Evolutionary conservation across 1,140 invertebrate genomes (phyloP).

Genomic region (Apis dorsata): DNA sequence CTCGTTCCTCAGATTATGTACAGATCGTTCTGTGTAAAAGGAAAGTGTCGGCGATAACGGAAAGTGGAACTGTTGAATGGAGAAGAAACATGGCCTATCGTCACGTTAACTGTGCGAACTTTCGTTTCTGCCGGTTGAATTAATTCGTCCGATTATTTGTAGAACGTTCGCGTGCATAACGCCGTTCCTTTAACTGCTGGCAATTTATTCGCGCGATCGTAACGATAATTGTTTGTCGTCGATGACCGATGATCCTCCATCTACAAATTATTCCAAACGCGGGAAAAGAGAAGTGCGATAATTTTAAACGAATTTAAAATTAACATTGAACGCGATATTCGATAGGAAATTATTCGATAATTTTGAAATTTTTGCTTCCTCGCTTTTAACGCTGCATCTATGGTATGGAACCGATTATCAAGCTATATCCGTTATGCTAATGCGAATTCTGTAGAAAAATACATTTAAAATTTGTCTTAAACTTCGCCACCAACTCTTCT

Average conservation of each 20-base stretch:
- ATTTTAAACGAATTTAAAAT: no score
- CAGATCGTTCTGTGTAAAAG: conserved; percentile 4
- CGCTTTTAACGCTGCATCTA: no score
- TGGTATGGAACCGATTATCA: no score
- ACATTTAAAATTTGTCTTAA: neutral
- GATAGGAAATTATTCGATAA: no score
- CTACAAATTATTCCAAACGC: neutral
- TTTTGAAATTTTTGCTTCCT: no score
- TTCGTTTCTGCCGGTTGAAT: neutral
- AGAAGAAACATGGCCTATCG: neutral
- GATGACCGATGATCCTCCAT: neutral
- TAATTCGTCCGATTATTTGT: conserved; percentile 5
- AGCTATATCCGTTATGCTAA: no score
- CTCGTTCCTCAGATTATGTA: conserved; percentile 14
- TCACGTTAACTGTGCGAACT: neutral
- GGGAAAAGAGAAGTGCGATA: neutral
- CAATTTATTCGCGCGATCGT: neutral
- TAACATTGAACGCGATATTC: no score
- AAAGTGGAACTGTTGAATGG: neutral
- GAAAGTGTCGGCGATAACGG: neutral
- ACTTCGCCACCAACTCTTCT: neutral
- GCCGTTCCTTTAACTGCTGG: neutral
- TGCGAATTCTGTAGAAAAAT: no score
- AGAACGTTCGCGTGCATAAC: conserved; percentile 2
- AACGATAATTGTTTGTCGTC: neutral